Evolutionary conservation across 2,113 vertebrate genomes (phyloP), one percentile per base, ranked within the genome.

Genomic region (Megaceryle maxima): DNA sequence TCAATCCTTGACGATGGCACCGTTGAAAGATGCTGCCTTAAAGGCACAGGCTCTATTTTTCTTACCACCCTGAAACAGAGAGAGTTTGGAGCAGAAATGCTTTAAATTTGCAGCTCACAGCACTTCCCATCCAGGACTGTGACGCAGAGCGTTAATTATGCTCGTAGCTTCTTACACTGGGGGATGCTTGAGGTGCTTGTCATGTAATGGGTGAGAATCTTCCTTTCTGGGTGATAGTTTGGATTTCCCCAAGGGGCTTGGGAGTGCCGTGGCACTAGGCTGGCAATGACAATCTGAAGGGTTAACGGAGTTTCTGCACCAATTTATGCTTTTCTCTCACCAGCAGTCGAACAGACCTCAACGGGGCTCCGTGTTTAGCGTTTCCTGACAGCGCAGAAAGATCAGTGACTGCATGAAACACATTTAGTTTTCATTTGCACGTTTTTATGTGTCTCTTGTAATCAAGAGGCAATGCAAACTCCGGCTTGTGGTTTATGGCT

Each of bases 401-500:
- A 94, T 93, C 93, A 31, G 85, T 56, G 93, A 39, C 93, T 92
- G 59, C 83, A 29, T 26, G 82, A 68, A 93, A 53, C 39, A 11
- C 83, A 35, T 64, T 57, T 11, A 33, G 85, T 80, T 94, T 96
- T 75, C 85, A 62, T 92, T 96, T 87, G 88, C 85, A 84, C 90
- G 95, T 90, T 53, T 53, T 53, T 26, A 60, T 53, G 60, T 81
- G 73, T 88, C 93, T 90, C 83, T 68, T 75, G 93, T 39, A 92
- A 96, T 95, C 90, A 78, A 13, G 74, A 92, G 75, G 92, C 90
- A 44, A 4, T 14, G 69, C 70, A 16, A 84, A 55, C 92, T 78
- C 56, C 88, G 70, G 92, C 79, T 81, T 43, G 68, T 73, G 84
- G 67, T 31, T 95, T 94, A 85, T 96, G 92, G 94, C 96, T 89